Evolutionary conservation across 2,888 invertebrate species (phyloP).

Genomic region (Elmis aenea): DNA sequence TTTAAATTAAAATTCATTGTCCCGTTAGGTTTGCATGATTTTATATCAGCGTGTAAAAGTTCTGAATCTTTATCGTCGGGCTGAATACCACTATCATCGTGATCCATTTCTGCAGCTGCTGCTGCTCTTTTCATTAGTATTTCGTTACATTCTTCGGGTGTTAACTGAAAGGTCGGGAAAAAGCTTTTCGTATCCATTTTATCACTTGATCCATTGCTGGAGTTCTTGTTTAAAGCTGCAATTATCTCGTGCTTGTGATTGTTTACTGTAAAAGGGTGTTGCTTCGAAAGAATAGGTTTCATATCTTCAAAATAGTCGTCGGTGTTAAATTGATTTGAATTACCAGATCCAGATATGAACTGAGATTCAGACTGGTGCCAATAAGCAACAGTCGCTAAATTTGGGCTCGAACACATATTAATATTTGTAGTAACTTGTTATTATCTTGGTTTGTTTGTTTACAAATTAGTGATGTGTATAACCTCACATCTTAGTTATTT

Average conservation of each 20-base stretch:
- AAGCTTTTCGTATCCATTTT: slow-evolving; percentile 51
- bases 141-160: slow-evolving; percentile 74
- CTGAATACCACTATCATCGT: neutral
- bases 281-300: neutral
- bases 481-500: too few species aligned
- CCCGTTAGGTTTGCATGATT: neutral
- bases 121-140: slow-evolving; percentile 71
- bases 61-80: neutral
- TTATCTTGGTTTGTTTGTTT: too few species aligned
- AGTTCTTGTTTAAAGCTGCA: neutral
- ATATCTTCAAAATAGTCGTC: neutral
- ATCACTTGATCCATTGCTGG: slow-evolving; percentile 20
- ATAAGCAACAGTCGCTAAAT: neutral
- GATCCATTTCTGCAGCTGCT: slow-evolving; percentile 50
- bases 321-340: neutral
- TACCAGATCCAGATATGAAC: neutral
- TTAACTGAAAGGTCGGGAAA: slow-evolving; percentile 67
- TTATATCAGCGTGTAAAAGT: too few species aligned
- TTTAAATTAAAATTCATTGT: too few species aligned
- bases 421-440: too few species aligned
- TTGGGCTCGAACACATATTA: neutral
- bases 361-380: neutral
- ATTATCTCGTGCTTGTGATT: neutral
- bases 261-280: neutral
- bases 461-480: too few species aligned